Evolutionary conservation across 2,888 invertebrate species (phyloP), one percentile per base, ranked within the genome.

Genomic region (Zygaena filipendulae): DNA sequence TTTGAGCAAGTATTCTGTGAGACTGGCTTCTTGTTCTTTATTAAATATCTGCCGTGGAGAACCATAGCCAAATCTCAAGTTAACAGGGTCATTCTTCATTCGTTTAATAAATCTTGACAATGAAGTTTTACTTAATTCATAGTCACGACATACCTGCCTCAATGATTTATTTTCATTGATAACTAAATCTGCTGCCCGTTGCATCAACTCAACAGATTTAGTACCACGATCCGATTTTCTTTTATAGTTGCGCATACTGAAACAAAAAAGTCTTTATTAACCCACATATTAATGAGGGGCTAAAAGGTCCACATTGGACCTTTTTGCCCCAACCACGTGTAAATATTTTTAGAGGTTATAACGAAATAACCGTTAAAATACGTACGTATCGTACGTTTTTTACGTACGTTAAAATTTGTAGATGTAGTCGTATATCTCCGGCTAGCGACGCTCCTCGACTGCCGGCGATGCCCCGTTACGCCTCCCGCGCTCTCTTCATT

Each of bases 1-100:
- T n/a, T n/a, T n/a, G 12, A 29, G 29, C 18, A 33, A 29, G 21
- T 33, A 33, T 24, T 33, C 30, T 21, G 23, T 21, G 18, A 30
- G 27, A 13, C 19, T 19, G 14, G 27, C 13, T 23, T 12, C 12
- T 23, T 23, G 11, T 11, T 23, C 23, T 12, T 12, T 11, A 12
- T 23, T 23, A 2, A 23, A 23, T 30, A 29, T 22, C 13, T 22
- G 18, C 13, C 28, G 21, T 20, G 32, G 25, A 32, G 28, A 12
- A 16, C 28, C 28, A 25, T 25, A 28, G 16, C 32, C 22, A 10
- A 21, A 10, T 8, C 8, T 21, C 10, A 21, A 24, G 11, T 23
- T 27, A 7, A 16, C 16, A 16, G 16, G 16, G 7, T 16, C 4
- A 16, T 16, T 16, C 4, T 16, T 16, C 16, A 16, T 16, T 16